phyloP scores from a whole-genome alignment of 2,113 vertebrate species.

The Lepisosteus osseus region DNA sequence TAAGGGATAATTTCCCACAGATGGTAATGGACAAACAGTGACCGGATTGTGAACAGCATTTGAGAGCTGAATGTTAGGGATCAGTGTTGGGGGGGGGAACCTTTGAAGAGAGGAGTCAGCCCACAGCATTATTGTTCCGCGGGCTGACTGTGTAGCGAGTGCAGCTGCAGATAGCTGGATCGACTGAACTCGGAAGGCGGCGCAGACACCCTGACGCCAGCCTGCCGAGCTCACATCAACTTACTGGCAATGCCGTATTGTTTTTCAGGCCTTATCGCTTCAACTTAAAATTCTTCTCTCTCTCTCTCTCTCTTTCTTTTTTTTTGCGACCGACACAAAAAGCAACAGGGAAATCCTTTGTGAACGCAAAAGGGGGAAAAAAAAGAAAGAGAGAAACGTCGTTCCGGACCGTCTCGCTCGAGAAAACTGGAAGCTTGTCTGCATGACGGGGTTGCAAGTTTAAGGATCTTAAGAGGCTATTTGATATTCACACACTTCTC shows the following conservation, averaged over 20 bases:
- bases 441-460: constrained; percentile 30
- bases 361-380: constrained; percentile 35
- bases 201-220: constrained; percentile 83
- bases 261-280: constrained; percentile 74
- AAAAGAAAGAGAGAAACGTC: constrained; percentile 14
- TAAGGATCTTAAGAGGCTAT: constrained; percentile 12
- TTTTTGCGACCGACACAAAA: constrained; percentile 66
- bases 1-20: constrained; percentile 67
- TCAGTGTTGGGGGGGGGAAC: constrained; percentile 35
- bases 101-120: constrained; percentile 70
- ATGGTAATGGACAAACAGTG: constrained; percentile 66
- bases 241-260: constrained; percentile 70
- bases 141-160: constrained; percentile 67
- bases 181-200: constrained; percentile 68
- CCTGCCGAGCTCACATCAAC: constrained; percentile 70
- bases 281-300: constrained; percentile 43
- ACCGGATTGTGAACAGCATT: constrained; percentile 55
- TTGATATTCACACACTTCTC: not conserved
- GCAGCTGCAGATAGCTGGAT: constrained; percentile 74
- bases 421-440: constrained; percentile 47
- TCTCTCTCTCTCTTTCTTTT: constrained; percentile 31
- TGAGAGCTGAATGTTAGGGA: constrained; percentile 57
- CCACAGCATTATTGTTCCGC: constrained; percentile 69
- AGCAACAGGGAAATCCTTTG: constrained; percentile 59
- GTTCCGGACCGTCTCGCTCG: constrained; percentile 51